Percentiles rank a stretch among this genome's conserved stretches.
phyloP scores from a whole-genome alignment of 2,113 vertebrate genomes.

The Oenanthe melanoleuca region DNA sequence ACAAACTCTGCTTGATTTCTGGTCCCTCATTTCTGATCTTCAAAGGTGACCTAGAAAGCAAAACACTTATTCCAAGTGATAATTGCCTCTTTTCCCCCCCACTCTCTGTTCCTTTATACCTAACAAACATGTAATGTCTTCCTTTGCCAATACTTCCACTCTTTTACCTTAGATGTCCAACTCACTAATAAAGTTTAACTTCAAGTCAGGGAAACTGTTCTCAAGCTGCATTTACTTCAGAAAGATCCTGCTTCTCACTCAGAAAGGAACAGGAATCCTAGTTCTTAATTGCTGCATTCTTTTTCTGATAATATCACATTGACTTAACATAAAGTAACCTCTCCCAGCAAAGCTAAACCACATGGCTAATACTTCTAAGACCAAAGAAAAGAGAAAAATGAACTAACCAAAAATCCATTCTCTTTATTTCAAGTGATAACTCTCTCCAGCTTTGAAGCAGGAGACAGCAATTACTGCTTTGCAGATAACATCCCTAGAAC shows the following conservation, averaged over 20 bases:
- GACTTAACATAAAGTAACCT: background rate
- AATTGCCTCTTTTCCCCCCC: background rate
- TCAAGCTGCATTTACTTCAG: background rate
- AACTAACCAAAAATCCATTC: background rate
- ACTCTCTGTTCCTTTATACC: background rate
- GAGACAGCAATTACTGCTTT: background rate
- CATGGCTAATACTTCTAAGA: background rate
- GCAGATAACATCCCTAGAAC: background rate
- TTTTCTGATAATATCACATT: background rate
- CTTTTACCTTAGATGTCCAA: background rate
- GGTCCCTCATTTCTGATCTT: background rate
- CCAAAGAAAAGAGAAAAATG: background rate
- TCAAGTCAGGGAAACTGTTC: background rate
- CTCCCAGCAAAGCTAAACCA: background rate
- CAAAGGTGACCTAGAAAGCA: conserved; percentile 3
- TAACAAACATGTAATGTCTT: background rate
- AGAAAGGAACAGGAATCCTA: background rate
- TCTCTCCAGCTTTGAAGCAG: background rate
- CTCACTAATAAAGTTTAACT: background rate
- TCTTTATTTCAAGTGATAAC: background rate
- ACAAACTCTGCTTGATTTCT: background rate
- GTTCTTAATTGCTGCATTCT: background rate
- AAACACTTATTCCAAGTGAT: conserved; percentile 19
- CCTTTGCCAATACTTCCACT: background rate
- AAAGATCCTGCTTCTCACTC: background rate